Conservation (phyloP, 2,113 vertebrate genomes). For the human (Homo sapiens) region GRCh38 chrX:40070501-40071000, state of each 20-base stretch:
- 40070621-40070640: neutral
- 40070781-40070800: neutral
- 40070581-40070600: neutral
- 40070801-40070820: neutral
- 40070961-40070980: constrained; percentile 86
- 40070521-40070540: neutral
- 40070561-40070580: neutral
- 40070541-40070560: neutral
- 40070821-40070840: neutral
- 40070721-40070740: neutral
- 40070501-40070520: neutral
- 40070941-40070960: neutral
- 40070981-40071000: constrained; percentile 86
- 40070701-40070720: neutral
- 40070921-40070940: neutral
- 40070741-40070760: neutral
- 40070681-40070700: neutral
- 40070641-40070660: neutral
- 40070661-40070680: neutral
- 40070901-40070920: neutral
- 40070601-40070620: neutral
- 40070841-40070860: neutral
- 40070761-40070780: neutral
- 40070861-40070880: neutral
- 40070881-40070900: neutral